phyloP scores from a whole-genome alignment of 2,797 vertebrate genomes.

The Chelonia mydas region DNA sequence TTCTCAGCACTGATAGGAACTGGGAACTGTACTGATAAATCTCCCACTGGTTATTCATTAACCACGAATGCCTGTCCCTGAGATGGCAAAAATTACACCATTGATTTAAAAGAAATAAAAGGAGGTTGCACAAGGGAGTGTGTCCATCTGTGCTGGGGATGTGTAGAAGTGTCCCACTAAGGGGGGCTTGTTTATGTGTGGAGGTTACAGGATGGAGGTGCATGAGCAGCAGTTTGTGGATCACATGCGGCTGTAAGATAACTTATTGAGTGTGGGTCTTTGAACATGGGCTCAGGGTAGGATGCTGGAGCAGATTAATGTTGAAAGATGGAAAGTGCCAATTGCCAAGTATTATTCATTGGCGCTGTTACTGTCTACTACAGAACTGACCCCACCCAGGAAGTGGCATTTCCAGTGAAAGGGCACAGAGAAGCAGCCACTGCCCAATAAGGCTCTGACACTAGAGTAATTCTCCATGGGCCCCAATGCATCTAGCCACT shows the following conservation, averaged over 20 bases:
- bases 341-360: neutral
- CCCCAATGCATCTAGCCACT: accelerated
- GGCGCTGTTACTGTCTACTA: neutral
- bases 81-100: neutral
- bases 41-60: constrained; percentile 24
- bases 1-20: neutral
- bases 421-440: neutral
- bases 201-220: neutral
- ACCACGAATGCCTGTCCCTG: neutral
- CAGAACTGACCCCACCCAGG: neutral
- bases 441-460: neutral
- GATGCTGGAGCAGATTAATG: neutral
- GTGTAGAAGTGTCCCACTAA: neutral
- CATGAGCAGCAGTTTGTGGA: neutral
- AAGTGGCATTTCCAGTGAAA: neutral
- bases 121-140: accelerated
- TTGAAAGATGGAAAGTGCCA: neutral
- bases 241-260: neutral
- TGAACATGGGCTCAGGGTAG: neutral
- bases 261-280: accelerated
- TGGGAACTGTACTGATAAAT: neutral
- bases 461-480: neutral
- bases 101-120: neutral
- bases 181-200: neutral
- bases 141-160: accelerated